These are phyloP conservation scores for Drosophila aff. DNA, from an alignment of 1,140 invertebrate genomes.

Conservation along the genomic window DNA sequence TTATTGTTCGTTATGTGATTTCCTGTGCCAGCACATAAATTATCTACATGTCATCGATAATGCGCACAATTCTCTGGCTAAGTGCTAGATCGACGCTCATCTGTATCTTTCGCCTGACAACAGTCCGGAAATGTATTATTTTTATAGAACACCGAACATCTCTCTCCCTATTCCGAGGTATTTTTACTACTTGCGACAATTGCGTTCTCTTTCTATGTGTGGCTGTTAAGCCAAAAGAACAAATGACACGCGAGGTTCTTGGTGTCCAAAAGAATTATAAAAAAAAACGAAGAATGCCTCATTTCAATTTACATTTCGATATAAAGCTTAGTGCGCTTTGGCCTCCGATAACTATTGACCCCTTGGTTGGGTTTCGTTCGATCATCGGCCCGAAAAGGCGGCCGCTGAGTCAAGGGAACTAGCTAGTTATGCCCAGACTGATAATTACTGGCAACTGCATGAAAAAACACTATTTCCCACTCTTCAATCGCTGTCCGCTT, in stretches of 20 bases:
- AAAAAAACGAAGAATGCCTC: constrained; percentile 7
- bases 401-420: constrained; percentile 24
- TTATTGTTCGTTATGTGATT: constrained; percentile 29
- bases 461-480: constrained; percentile 8
- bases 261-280: background rate
- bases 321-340: background rate
- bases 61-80: constrained; percentile 15
- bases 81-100: constrained; percentile 20
- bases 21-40: constrained; percentile 21
- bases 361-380: background rate
- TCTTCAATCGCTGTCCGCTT: constrained; percentile 8
- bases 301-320: constrained; percentile 3
- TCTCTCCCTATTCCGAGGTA: constrained; percentile 9
- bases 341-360: constrained; percentile 5
- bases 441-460: constrained; percentile 37
- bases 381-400: constrained; percentile 4
- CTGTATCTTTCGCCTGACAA: constrained; percentile 22
- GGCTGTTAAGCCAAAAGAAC: background rate
- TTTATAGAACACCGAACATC: constrained; percentile 26
- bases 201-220: background rate
- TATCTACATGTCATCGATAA: constrained; percentile 21
- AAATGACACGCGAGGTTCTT: background rate
- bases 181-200: constrained; percentile 39
- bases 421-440: constrained; percentile 15
- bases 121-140: constrained; percentile 29